A percentile compares a stretch with the other conserved stretches of the same genome.
Conservation (phyloP, 2,113 vertebrate genomes). For the Ciconia boyciana region DNA sequence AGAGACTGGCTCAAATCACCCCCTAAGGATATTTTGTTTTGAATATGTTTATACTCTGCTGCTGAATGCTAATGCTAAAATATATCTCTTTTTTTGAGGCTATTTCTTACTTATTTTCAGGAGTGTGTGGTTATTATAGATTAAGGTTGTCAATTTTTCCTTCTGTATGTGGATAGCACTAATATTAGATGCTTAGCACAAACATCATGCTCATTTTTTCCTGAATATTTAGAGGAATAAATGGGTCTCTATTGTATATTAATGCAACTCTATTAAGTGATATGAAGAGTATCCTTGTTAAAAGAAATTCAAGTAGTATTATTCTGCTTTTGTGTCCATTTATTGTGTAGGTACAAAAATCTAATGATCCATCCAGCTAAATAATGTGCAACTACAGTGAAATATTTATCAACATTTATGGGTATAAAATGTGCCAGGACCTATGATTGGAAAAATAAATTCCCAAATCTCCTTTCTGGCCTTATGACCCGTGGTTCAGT, state of each 20-base stretch:
- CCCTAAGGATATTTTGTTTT: background rate
- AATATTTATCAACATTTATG: background rate
- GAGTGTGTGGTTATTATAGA: background rate
- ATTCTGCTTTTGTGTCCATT: background rate
- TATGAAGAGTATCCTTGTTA: background rate
- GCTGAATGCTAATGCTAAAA: background rate
- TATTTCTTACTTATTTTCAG: background rate
- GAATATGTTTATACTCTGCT: background rate
- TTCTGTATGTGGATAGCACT: background rate
- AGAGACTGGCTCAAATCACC: background rate
- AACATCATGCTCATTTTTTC: background rate
- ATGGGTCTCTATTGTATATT: background rate
- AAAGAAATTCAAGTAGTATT: background rate
- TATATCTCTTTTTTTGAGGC: background rate
- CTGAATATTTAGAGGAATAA: background rate
- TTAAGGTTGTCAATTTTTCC: background rate
- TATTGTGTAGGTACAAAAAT: background rate
- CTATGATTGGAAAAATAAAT: background rate
- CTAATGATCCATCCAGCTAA: background rate
- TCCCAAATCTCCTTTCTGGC: background rate
- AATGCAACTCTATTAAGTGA: background rate
- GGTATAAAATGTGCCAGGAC: background rate
- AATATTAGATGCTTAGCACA: background rate
- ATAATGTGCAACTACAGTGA: background rate
- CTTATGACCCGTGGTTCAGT: background rate